Evolutionary conservation across 2,888 invertebrate species (phyloP), one percentile per base, ranked within the genome.

Genomic region (Cepaea hortensis): DNA sequence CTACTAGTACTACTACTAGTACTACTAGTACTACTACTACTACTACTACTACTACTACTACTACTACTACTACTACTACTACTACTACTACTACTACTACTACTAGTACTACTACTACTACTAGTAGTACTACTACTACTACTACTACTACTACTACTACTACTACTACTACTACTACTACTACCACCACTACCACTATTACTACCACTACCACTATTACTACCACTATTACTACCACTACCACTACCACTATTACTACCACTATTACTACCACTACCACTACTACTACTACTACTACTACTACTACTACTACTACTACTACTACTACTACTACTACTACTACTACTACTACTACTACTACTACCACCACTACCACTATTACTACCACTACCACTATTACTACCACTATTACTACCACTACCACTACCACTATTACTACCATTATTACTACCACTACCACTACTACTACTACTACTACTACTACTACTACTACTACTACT

Each of bases 371-470:
- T 55, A 55, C 55, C 5, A 55, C 55, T 55, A 6, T 9, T 55
- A 55, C 55, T 9, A 55, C 55, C 55, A 55, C 72, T 72, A 35
- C 72, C 5, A 35, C 72, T 72, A 35, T 11, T 35, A 82, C 55
- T 55, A 55, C 55, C 82, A 75, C 82, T 86, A 83, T 82, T 86
- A 86, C 86, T 86, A 86, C 86, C 82, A 86, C 86, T 83, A 84
- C 86, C 75, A 84, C 86, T 62, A 86, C 86, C 75, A 86, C 86
- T 86, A 86, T 82, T 86, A 84, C 86, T 86, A 84, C 86, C 83
- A 84, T 82, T 83, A 86, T 82, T 83, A 84, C 84, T 68, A 86
- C 83, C 75, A 84, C 86, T 86, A 86, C 86, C 82, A 83, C 86
- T 86, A 83, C 86, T 86, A 86, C 83, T 83, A 83, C 86, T 86